Evolutionary conservation across 2,888 invertebrate species (phyloP), one percentile per base, ranked within the genome.

Genomic region (Drosophila niveifrons): DNA sequence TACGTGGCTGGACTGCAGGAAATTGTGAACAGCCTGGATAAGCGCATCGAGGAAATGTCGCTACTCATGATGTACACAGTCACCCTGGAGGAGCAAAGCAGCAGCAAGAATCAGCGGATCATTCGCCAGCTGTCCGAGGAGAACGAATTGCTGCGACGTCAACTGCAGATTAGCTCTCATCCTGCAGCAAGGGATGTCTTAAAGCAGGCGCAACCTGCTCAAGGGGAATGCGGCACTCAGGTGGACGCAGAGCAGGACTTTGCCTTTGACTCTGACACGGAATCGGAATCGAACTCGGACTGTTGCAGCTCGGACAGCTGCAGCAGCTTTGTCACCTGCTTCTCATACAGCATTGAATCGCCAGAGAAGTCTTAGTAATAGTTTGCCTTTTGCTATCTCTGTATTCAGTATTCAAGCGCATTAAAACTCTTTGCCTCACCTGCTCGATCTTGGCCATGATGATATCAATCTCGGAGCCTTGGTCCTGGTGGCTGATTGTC

Each of bases 371-470:
- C 11, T 6, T 11, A n/a, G 36, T 6, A 1, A 1, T n/a, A 36
- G 4, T 36, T n/a, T 11, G 0, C 6, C 0, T 36, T 34, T 4
- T n/a, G n/a, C n/a, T 0, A n/a, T 36, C 0, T 9, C 10, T 36
- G n/a, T 31, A 31, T 31, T 9, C 11, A 31, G 1, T 31, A 31
- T 6, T n/a, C n/a, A 36, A 23, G 6, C 6, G 6, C n/a, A 41
- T 41, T 41, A 41, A 41, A 13, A 0, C 3, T 31, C 13, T 9
- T 50, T 17, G 3, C 17, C 86, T 83, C 90, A 91, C 92, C 92
- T 97, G 98, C 93, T 98, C 97, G 90, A 98, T 97, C 94, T 98
- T 98, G 82, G 97, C 97, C 96, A 98, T 97, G 92, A 98, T 97
- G 90, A 97, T 95, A 93, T 98, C 97, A 92, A 98, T 97, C 93